phyloP scores from a whole-genome alignment of 2,888 invertebrate genomes.

The Chrysolina americana region DNA sequence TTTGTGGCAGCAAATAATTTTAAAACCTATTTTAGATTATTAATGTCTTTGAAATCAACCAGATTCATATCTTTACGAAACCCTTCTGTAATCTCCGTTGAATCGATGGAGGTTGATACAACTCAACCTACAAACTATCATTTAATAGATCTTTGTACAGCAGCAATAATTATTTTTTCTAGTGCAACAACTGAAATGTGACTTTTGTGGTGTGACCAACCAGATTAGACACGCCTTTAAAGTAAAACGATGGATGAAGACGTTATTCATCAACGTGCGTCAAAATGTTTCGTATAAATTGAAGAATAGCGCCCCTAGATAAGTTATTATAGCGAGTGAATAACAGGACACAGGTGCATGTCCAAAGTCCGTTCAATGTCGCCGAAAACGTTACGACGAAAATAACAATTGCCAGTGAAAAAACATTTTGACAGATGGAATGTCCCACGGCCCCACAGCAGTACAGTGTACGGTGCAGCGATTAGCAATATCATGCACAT shows the following conservation, averaged over 20 bases:
- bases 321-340: constrained; percentile 56
- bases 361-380: constrained; percentile 50
- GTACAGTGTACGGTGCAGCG: constrained; percentile 51
- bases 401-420: constrained; percentile 47
- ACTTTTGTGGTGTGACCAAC: background rate
- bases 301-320: constrained; percentile 17
- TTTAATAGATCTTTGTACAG: background rate
- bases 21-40: no score
- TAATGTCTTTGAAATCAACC: no score
- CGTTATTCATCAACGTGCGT: constrained; percentile 20
- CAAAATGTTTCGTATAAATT: background rate
- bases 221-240: background rate
- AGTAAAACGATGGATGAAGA: background rate
- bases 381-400: constrained; percentile 44
- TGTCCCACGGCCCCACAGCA: constrained; percentile 50
- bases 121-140: background rate
- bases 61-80: no score
- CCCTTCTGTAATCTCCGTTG: no score
- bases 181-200: background rate
- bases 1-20: no score
- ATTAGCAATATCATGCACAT: constrained; percentile 62
- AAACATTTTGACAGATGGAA: constrained; percentile 44
- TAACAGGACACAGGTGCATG: constrained; percentile 50
- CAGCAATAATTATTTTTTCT: background rate
- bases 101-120: no score